phyloP scores from a whole-genome alignment of 2,113 vertebrate species.

The Piprites chloris region DNA sequence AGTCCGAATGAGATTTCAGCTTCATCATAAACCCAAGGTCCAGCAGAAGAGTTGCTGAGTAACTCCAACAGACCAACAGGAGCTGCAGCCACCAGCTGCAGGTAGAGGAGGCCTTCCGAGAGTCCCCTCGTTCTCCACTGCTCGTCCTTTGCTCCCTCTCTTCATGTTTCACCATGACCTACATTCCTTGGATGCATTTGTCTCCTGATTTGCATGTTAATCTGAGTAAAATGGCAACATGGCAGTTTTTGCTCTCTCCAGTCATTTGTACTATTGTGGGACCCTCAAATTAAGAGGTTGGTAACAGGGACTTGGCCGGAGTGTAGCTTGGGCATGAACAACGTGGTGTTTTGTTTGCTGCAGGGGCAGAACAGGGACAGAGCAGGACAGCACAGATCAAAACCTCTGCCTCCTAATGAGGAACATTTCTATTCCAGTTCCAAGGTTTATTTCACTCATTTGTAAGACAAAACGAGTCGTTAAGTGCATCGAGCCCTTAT shows the following conservation, averaged over 20 bases:
- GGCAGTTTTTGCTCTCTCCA: neutral
- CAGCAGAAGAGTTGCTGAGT: neutral
- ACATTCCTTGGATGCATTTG: neutral
- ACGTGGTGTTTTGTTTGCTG: neutral
- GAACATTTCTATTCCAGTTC: neutral
- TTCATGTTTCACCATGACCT: neutral
- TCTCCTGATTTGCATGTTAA: constrained; percentile 13
- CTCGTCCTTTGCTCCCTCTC: neutral
- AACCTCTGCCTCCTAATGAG: neutral
- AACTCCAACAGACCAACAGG: neutral
- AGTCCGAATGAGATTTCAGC: neutral
- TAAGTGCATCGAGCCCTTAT: neutral
- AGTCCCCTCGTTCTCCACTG: neutral
- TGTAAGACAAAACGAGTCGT: neutral
- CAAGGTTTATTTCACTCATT: neutral
- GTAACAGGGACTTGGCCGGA: neutral
- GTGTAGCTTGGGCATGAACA: neutral
- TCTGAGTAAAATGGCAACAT: neutral
- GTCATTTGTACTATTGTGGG: neutral
- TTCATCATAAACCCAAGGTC: neutral
- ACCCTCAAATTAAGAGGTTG: neutral
- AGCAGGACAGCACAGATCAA: neutral
- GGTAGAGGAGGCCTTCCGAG: neutral
- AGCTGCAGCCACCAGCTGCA: neutral
- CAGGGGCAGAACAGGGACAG: neutral